Percentiles rank a stretch among this genome's conserved stretches.
Evolutionary conservation across 2,797 vertebrate genomes (phyloP).

Genomic region (Poeciliopsis presidionis): DNA sequence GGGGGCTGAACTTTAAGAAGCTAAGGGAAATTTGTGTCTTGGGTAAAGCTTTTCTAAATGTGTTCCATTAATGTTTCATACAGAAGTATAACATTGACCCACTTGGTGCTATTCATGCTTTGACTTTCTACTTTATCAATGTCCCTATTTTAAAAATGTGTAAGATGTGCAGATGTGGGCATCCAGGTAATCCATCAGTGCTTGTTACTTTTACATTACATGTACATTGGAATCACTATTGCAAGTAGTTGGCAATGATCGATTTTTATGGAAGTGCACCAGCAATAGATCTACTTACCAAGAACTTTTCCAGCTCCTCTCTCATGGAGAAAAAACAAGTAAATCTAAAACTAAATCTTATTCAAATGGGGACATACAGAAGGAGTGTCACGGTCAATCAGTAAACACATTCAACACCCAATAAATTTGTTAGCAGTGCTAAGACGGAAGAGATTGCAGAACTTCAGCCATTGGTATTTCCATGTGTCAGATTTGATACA

Average conservation of each 20-base stretch:
- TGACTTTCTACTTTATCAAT: slow-evolving; percentile 4
- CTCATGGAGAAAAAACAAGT: neutral
- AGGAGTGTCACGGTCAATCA: neutral
- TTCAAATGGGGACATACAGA: neutral
- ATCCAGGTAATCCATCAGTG: neutral
- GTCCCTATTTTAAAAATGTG: neutral
- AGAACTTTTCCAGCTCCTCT: neutral
- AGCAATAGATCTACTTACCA: neutral
- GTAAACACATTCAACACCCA: neutral
- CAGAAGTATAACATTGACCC: slow-evolving; percentile 42
- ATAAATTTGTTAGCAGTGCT: neutral
- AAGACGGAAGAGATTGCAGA: neutral
- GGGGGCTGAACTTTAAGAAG: slow-evolving; percentile 7
- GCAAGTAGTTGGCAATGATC: neutral
- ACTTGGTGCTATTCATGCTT: slow-evolving; percentile 20
- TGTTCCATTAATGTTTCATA: slow-evolving; percentile 34
- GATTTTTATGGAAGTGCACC: neutral
- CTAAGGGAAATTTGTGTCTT: slow-evolving; percentile 23
- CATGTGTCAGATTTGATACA: neutral
- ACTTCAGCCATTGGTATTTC: neutral
- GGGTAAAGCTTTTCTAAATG: neutral
- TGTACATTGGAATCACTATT: neutral
- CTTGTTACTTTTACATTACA: neutral
- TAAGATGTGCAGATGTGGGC: neutral
- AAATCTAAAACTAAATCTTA: neutral